These are phyloP conservation scores for Parotocinclus haroldoi DNA, from an alignment of 2,797 vertebrate genomes.

Conservation along the genomic window DNA sequence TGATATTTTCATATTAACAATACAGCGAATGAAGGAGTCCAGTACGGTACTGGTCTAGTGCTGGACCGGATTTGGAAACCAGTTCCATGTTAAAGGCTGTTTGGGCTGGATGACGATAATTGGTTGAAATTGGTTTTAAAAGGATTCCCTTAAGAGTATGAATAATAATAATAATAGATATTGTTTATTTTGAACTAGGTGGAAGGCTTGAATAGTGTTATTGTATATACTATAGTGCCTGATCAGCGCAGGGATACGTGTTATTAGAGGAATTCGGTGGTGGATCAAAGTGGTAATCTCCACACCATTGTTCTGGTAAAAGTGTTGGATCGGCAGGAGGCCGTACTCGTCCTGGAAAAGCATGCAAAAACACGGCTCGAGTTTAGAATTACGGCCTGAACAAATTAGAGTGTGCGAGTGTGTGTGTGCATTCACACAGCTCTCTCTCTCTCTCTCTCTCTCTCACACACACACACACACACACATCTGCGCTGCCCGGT, in stretches of 20 bases:
- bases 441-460: not conserved
- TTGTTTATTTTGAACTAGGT: no score
- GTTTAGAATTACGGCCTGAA: slow-evolving; percentile 33
- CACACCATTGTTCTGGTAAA: slow-evolving; percentile 5
- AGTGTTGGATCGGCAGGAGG: slow-evolving; percentile 1
- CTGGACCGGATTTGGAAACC: no score
- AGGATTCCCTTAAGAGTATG: no score
- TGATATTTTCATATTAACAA: no score
- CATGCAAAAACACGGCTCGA: slow-evolving; percentile 21
- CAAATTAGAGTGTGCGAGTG: slow-evolving; percentile 30
- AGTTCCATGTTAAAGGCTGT: no score
- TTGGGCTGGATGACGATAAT: no score
- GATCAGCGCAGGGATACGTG: slow-evolving; percentile 6
- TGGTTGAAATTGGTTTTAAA: no score
- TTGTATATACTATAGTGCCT: no score
- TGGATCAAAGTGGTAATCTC: slow-evolving; percentile 6
- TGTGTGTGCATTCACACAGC: slow-evolving; percentile 24
- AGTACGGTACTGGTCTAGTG: no score
- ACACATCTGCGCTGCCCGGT: slow-evolving; percentile 19
- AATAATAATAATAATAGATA: no score
- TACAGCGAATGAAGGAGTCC: no score
- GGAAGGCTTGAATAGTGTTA: no score
- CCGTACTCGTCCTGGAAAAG: slow-evolving; percentile 24
- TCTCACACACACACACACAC: slow-evolving; percentile 7
- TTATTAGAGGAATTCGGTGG: slow-evolving; percentile 19